Conservation (phyloP, 2,113 vertebrate genomes). For the Semnornis frantzii region DNA sequence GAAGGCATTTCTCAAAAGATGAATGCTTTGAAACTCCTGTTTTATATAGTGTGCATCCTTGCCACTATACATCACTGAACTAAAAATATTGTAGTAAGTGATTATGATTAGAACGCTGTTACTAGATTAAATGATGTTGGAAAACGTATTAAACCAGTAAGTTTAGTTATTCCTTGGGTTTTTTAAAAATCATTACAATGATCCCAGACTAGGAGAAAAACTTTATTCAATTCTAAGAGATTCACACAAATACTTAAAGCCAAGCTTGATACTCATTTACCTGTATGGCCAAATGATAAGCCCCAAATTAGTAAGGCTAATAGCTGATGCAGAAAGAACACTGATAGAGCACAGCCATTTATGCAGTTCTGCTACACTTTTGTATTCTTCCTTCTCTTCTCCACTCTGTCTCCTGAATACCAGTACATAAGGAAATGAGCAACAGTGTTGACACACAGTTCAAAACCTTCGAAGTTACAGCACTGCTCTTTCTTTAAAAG, state of each 20-base stretch:
- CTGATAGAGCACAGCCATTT: background rate
- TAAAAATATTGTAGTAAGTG: background rate
- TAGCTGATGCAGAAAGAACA: background rate
- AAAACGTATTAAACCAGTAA: background rate
- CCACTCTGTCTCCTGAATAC: background rate
- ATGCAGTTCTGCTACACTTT: background rate
- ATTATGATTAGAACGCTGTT: background rate
- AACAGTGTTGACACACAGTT: background rate
- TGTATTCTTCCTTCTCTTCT: background rate
- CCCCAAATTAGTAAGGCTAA: background rate
- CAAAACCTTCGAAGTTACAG: background rate
- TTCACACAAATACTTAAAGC: background rate
- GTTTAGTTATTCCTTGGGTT: background rate
- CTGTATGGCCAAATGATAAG: background rate
- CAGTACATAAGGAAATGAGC: background rate
- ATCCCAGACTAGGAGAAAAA: background rate
- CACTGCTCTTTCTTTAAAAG: background rate
- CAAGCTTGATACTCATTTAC: background rate
- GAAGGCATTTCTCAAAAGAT: background rate
- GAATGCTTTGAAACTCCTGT: background rate
- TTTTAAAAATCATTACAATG: background rate
- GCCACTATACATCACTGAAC: rapidly evolving
- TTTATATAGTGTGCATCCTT: background rate
- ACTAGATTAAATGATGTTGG: background rate
- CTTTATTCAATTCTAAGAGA: background rate